phyloP scores from a whole-genome alignment of 2,888 invertebrate species.

The Hydraecia micacea region DNA sequence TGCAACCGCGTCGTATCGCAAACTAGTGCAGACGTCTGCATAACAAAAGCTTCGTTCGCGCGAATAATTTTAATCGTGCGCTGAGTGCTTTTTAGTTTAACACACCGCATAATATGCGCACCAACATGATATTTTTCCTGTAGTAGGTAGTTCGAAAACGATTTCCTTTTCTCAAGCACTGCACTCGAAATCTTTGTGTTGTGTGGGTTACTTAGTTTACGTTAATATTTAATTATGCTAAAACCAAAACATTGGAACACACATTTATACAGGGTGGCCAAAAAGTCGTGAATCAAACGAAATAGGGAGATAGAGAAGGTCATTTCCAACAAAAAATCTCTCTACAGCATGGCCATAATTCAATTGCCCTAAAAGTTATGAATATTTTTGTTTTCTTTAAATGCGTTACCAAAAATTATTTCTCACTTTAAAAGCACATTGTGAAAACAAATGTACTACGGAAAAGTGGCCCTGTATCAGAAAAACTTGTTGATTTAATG shows the following conservation, averaged over 20 bases:
- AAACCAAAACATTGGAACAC: not conserved
- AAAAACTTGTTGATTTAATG: too few relatives aligned
- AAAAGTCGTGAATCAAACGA: too few relatives aligned
- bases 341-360: too few relatives aligned
- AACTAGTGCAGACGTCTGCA: conserved; percentile 73
- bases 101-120: conserved; percentile 14
- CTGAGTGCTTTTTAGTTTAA: conserved; percentile 50
- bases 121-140: not conserved
- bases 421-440: too few relatives aligned
- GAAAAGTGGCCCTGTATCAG: too few relatives aligned
- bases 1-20: conserved; percentile 70
- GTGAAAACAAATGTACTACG: too few relatives aligned
- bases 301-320: too few relatives aligned
- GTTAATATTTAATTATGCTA: not conserved
- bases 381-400: too few relatives aligned
- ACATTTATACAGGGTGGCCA: not conserved
- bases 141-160: not conserved
- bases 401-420: too few relatives aligned
- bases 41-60: conserved; percentile 83
- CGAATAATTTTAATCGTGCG: conserved; percentile 81
- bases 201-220: not conserved
- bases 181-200: not conserved
- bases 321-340: too few relatives aligned
- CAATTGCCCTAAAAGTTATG: too few relatives aligned
- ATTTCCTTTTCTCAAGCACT: not conserved